Percentiles rank a stretch among this genome's conserved stretches.
phyloP scores from a whole-genome alignment of 2,888 invertebrate genomes.

The Anoplius nigerrimus region DNA sequence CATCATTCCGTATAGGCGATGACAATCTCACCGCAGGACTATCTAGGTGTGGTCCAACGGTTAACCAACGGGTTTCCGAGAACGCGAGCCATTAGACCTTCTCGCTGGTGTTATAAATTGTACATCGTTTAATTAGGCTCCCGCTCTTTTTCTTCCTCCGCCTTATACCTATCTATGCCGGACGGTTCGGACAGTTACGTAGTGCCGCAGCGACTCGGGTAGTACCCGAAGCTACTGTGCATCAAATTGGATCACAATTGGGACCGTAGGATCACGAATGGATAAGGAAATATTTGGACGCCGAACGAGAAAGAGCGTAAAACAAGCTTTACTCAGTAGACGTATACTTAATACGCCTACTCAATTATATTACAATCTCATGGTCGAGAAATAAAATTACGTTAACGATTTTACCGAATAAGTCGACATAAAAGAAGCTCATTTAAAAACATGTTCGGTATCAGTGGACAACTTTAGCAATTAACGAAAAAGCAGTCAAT shows the following conservation, averaged over 20 bases:
- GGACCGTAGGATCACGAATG: constrained; percentile 28
- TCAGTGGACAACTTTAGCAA: too few species aligned
- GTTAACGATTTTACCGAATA: too few species aligned
- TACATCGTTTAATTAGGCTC: constrained; percentile 75
- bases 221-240: constrained; percentile 64
- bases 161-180: constrained; percentile 12
- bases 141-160: constrained; percentile 49
- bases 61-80: constrained; percentile 72
- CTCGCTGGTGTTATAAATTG: constrained; percentile 75
- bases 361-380: too few species aligned
- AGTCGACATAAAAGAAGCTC: too few species aligned
- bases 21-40: constrained; percentile 69
- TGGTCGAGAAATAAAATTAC: too few species aligned
- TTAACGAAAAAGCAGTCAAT: too few species aligned
- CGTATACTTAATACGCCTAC: too few species aligned
- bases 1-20: constrained; percentile 61
- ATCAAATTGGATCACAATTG: constrained; percentile 69
- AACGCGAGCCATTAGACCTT: constrained; percentile 75
- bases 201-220: not conserved
- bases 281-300: not conserved
- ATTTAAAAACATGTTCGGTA: too few species aligned
- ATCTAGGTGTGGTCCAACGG: constrained; percentile 74
- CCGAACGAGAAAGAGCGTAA: not conserved
- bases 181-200: constrained; percentile 56
- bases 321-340: not conserved